Evolutionary conservation across 2,113 vertebrate genomes (phyloP), one percentile per base, ranked within the genome.

Genomic region (Dasyurus viverrinus): DNA sequence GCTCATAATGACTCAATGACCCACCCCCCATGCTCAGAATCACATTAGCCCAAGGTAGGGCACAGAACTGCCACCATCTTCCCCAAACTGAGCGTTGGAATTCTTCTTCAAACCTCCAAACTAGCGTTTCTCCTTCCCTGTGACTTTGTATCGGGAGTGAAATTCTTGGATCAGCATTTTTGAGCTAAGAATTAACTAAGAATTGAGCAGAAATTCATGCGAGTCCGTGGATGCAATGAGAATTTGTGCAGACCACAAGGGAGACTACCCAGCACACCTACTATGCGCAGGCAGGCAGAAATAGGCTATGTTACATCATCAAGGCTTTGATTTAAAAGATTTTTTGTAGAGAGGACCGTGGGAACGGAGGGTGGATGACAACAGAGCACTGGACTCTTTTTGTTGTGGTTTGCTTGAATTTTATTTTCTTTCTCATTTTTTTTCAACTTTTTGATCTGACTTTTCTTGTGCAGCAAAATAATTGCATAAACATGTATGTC

Each of bases 161-260:
- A 95, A 91, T 76, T 10, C 4, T 2, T 92, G 93, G 50, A 57
- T 95, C 91, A 92, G 47, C 48, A 89, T 55, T 95, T 19, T 95
- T 91, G 76, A 92, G 22, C 2, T 89, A 14, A n/a, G n/a, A 48
- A 48, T 48, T 48, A 48, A 48, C 5, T 42, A 94, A 89, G 26
- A 89, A 48, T 3, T 36, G 30, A 36, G 12, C 2, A 36, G 60
- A 68, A 68, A 36, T 12, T 16, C 60, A 36, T 14, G 30, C 36
- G 30, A 4, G 27, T n/a, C 50, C 27, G 90, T 68, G 30, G 5
- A n/a, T 48, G 54, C 27, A 90, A 0, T 1, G 90, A 22, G 10
- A 89, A 91, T 94, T 89, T 89, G 5, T 54, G 92, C 30, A 36
- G 68, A 27, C 3, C 60, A 7, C 14, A 93, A 93, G 48, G 95